A percentile compares a stretch with the other conserved stretches of the same genome.
phyloP scores from a whole-genome alignment of 1,140 invertebrate genomes.

The Drosophila funebris region DNA sequence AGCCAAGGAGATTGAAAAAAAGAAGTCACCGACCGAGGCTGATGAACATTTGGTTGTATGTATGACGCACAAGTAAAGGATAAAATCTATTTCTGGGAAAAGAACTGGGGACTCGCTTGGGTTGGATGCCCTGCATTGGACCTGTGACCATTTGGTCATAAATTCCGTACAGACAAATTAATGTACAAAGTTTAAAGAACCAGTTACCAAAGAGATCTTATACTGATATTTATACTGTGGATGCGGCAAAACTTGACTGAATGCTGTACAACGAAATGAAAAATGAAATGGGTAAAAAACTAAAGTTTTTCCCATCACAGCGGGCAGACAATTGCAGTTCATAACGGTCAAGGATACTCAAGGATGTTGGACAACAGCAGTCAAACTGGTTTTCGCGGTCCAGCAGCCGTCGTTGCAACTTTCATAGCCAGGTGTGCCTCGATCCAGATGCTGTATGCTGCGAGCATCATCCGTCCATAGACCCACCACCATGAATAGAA shows the following conservation, averaged over 20 bases:
- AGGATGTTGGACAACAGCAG: slow-evolving; percentile 34
- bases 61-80: slow-evolving; percentile 57
- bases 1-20: slow-evolving; percentile 8
- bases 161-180: slow-evolving; percentile 41
- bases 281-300: slow-evolving; percentile 49
- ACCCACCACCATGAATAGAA: slow-evolving; percentile 66
- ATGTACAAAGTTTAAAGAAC: slow-evolving; percentile 5
- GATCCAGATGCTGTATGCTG: slow-evolving; percentile 38
- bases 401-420: slow-evolving; percentile 68
- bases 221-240: slow-evolving; percentile 7
- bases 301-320: slow-evolving; percentile 63
- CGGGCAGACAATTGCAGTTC: slow-evolving; percentile 72
- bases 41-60: slow-evolving; percentile 6
- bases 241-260: slow-evolving; percentile 7
- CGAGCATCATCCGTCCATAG: slow-evolving; percentile 47
- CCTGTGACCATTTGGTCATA: slow-evolving; percentile 27
- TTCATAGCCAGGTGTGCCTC: slow-evolving; percentile 69
- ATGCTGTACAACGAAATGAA: slow-evolving; percentile 18
- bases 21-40: slow-evolving; percentile 30
- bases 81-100: background rate
- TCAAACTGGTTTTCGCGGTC: slow-evolving; percentile 66
- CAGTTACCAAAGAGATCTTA: slow-evolving; percentile 18
- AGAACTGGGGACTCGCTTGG: background rate
- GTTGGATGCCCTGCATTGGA: slow-evolving; percentile 26
- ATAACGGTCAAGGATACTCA: slow-evolving; percentile 80